Evolutionary conservation across 2,888 invertebrate species (phyloP).

Genomic region (Caenorhabditis sp.): DNA sequence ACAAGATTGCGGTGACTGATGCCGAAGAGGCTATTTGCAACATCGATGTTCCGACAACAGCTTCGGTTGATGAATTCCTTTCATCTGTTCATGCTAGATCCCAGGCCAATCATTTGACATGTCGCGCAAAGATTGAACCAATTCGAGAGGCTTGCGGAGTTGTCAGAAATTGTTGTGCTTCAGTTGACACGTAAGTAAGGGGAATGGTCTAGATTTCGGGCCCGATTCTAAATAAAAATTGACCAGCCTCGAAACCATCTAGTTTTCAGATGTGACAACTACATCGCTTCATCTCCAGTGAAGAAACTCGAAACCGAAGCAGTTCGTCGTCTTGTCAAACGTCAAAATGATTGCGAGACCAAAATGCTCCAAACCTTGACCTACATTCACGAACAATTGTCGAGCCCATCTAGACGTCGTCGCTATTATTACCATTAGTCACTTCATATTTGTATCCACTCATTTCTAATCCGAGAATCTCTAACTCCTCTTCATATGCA

Average conservation of each 20-base stretch:
- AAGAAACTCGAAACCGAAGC: conserved; percentile 46
- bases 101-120: conserved; percentile 42
- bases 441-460: not conserved
- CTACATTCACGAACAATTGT: conserved; percentile 50
- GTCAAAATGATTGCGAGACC: conserved; percentile 49
- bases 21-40: conserved; percentile 32
- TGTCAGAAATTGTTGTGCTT: conserved; percentile 46
- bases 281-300: conserved; percentile 50
- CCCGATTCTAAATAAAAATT: not conserved
- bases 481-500: not conserved
- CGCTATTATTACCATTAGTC: conserved; percentile 38
- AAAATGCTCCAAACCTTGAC: conserved; percentile 49
- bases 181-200: conserved; percentile 42
- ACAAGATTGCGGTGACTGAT: conserved; percentile 44
- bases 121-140: conserved; percentile 48
- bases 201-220: no score
- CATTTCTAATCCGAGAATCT: not conserved
- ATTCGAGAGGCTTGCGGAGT: conserved; percentile 42
- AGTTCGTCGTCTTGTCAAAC: conserved; percentile 33
- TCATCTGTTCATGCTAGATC: conserved; percentile 41
- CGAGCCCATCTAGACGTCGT: conserved; percentile 41
- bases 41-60: conserved; percentile 36
- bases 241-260: not conserved
- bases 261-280: conserved; percentile 46
- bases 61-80: conserved; percentile 45